Evolutionary conservation across 1,140 invertebrate genomes (phyloP), one percentile per base, ranked within the genome.

Genomic region (Wiebesia pumilae): DNA sequence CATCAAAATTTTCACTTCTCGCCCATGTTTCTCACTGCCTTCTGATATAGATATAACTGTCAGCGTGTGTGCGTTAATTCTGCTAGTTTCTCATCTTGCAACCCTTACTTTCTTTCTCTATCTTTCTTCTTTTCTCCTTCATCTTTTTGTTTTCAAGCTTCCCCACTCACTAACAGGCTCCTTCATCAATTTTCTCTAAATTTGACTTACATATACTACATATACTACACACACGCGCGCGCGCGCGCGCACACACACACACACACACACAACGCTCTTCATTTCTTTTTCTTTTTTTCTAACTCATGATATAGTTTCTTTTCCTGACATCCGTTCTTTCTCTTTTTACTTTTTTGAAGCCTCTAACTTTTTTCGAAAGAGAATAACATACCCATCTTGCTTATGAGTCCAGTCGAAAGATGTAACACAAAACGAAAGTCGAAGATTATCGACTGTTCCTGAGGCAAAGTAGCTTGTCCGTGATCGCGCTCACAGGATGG

Each of bases 1-100:
- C 80, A 86, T 86, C 84, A 86, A 78, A 88, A 79, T 81, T 81
- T 86, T 86, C 84, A 86, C 84, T 86, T 88, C 81, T 83, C 84
- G 51, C 62, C 81, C 77, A 73, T 77, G 77, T 83, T 78, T 75
- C 81, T 75, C 79, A 33, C 69, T 9, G 3, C 51, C 82, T 43
- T 54, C 54, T 54, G 43, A 51, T 75, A 67, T 54, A 77, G 51
- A 71, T 67, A 33, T 71, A 71, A 14, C 10, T 54, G 0, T 4
- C 14, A 7, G n/a, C 16, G n/a, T 3, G n/a, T 40, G n/a, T 54
- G n/a, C 71, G 35, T 84, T 67, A 84, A 58, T 67, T 84, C 73
- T 27, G 14, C 58, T 78, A 78, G 54, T 84, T 84, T 84, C 73
- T 67, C 73, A 16, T 40, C 35, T 24, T 40, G 47, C 81, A 40